These are phyloP conservation scores for Grammomys surdaster DNA, from an alignment of 2,113 vertebrate genomes.

Conservation along the genomic window DNA sequence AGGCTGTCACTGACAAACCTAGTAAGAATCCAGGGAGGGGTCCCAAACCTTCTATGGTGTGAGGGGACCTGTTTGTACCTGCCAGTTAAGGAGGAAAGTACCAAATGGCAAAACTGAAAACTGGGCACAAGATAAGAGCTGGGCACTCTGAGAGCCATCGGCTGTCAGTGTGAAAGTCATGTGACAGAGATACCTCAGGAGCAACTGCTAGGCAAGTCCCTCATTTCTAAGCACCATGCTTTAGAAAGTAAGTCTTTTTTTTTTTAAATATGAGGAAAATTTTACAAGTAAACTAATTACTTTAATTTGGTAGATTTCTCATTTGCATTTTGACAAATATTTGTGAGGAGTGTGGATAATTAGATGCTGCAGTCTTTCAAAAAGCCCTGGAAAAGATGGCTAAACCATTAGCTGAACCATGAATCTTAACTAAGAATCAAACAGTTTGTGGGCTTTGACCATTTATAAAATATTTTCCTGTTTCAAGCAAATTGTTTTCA, in stretches of 20 bases:
- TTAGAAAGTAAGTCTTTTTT: constrained; percentile 72
- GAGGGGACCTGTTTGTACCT: background rate
- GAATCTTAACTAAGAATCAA: constrained; percentile 79
- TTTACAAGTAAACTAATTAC: constrained; percentile 85
- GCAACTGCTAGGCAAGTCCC: constrained; percentile 66
- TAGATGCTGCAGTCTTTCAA: constrained; percentile 76
- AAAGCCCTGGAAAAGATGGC: constrained; percentile 83
- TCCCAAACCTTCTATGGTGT: background rate
- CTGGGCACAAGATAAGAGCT: accelerated
- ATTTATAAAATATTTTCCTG: constrained; percentile 81
- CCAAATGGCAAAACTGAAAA: background rate
- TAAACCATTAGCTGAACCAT: constrained; percentile 81
- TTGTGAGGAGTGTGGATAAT: constrained; percentile 83
- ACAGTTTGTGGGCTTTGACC: constrained; percentile 77
- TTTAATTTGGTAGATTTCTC: constrained; percentile 83
- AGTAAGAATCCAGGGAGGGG: background rate
- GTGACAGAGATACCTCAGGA: constrained; percentile 22
- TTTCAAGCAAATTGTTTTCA: constrained; percentile 82
- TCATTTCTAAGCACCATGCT: constrained; percentile 75
- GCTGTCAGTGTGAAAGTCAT: background rate
- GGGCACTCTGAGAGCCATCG: background rate
- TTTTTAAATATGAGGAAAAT: constrained; percentile 79
- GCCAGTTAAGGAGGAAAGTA: background rate
- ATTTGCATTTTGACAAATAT: constrained; percentile 86
- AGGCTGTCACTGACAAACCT: constrained; percentile 12